These are phyloP conservation scores for Sarcophaga bullata DNA, from an alignment of 1,140 invertebrate genomes.

Conservation along the genomic window DNA sequence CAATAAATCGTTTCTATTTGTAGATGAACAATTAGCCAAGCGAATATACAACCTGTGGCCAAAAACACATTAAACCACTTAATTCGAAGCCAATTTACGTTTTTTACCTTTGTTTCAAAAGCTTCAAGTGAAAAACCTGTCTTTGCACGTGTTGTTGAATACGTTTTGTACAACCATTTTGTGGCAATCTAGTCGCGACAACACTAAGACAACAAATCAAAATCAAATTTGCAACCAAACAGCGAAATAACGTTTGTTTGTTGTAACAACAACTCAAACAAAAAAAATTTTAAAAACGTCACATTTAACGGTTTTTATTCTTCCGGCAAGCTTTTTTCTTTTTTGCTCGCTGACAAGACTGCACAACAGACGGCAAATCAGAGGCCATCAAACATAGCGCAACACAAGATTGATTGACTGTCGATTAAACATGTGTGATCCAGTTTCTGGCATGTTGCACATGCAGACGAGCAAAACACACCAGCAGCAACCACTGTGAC, in stretches of 20 bases:
- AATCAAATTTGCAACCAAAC: constrained; percentile 15
- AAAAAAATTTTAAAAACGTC: constrained; percentile 23
- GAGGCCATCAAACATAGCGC: not conserved
- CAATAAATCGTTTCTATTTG: not conserved
- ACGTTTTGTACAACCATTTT: not conserved
- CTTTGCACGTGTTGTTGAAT: constrained; percentile 4
- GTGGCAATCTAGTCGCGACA: not conserved
- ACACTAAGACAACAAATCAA: not conserved
- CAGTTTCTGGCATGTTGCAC: not conserved
- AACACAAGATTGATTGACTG: constrained; percentile 33
- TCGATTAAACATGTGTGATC: constrained; percentile 30
- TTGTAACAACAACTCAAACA: not conserved
- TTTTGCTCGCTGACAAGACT: not conserved
- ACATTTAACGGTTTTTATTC: constrained; percentile 19
- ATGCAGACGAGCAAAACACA: not conserved
- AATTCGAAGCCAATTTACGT: not conserved
- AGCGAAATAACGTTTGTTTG: not conserved
- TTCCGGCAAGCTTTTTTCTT: constrained; percentile 16
- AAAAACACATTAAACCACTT: constrained; percentile 33
- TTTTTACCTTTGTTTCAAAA: not conserved
- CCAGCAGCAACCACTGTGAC: too few species aligned
- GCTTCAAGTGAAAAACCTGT: not conserved
- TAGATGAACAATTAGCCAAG: constrained; percentile 22
- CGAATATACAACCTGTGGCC: constrained; percentile 34
- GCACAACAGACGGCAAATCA: not conserved